Evolutionary conservation across 2,888 invertebrate species (phyloP).

Genomic region (Gisinianus flammeolus): DNA sequence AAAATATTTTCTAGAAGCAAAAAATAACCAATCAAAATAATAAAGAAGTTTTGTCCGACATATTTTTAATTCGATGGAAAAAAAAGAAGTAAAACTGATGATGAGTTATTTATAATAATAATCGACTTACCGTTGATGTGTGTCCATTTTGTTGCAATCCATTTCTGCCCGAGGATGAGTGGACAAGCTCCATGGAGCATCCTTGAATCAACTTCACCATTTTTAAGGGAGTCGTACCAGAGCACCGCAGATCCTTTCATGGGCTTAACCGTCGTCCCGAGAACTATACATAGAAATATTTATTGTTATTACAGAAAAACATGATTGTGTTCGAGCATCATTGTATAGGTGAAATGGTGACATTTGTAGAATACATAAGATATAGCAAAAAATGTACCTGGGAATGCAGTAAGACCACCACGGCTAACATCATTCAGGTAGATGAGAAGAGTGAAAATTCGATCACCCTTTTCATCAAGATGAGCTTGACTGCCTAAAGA

Average conservation of each 20-base stretch:
- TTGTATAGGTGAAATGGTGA: no score
- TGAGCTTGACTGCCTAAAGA: constrained; percentile 45
- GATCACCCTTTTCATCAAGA: constrained; percentile 54
- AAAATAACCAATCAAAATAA: no score
- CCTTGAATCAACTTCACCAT: constrained; percentile 62
- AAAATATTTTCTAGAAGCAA: constrained; percentile 57
- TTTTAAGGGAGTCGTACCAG: constrained; percentile 62
- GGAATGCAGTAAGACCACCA: constrained; percentile 59
- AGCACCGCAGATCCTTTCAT: constrained; percentile 62
- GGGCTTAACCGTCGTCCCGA: constrained; percentile 57
- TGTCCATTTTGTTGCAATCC: constrained; percentile 60
- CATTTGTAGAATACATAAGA: no score
- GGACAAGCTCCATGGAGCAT: constrained; percentile 64
- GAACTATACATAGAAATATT: constrained; percentile 2
- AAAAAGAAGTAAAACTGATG: no score
- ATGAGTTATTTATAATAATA: no score
- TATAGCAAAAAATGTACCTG: constrained; percentile 18
- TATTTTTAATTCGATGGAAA: no score
- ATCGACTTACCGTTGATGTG: constrained; percentile 56
- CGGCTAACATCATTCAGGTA: constrained; percentile 58
- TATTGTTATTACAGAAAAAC: neutral
- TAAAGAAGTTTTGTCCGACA: no score
- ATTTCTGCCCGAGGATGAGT: constrained; percentile 62
- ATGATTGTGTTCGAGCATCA: neutral
- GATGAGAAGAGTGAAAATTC: constrained; percentile 54